Conservation (phyloP, 2,797 vertebrate species). For the Platalea minor region DNA sequence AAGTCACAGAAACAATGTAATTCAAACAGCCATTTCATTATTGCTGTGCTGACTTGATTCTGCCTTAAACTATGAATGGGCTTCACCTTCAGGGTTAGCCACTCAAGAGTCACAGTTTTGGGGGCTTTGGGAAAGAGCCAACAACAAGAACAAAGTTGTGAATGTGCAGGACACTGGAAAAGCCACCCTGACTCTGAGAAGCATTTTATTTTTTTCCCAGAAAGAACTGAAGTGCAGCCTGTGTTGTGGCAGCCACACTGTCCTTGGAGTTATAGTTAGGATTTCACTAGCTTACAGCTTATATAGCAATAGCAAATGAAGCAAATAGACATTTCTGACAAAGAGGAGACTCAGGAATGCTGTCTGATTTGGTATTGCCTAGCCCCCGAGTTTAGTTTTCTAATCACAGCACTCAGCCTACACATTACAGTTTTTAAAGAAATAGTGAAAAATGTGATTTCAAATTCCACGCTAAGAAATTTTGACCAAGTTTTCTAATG, state of each 20-base stretch:
- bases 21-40: neutral
- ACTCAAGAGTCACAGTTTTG: neutral
- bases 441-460: slow-evolving; percentile 2
- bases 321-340: neutral
- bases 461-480: slow-evolving; percentile 9
- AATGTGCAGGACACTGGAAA: neutral
- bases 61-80: neutral
- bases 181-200: neutral
- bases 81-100: neutral
- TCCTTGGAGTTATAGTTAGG: neutral
- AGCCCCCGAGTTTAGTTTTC: neutral
- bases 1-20: neutral
- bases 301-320: neutral
- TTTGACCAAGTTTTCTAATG: neutral
- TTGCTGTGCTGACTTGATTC: neutral
- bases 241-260: neutral
- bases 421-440: neutral
- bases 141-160: neutral
- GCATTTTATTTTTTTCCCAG: neutral
- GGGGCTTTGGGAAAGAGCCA: neutral
- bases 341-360: neutral
- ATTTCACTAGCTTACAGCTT: neutral
- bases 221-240: neutral
- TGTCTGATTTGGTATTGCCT: neutral
- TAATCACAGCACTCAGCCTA: neutral